Evolutionary conservation across 2,113 vertebrate species (phyloP).

Genomic region (Daphoenositta chrysoptera): DNA sequence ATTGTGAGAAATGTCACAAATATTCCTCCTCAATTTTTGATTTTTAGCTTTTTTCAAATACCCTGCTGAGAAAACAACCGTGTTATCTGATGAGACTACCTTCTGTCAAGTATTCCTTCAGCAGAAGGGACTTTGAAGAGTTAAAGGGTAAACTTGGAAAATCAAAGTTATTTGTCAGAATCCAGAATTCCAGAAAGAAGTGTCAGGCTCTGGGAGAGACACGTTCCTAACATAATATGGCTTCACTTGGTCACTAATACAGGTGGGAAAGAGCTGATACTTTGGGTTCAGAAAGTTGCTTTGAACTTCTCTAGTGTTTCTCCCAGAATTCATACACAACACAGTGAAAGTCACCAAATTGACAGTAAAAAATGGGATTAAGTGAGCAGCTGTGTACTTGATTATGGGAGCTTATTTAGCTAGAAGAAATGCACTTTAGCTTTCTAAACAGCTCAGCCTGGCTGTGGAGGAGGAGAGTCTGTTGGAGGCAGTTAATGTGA

Average conservation of each 20-base stretch:
- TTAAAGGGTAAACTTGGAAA: not conserved
- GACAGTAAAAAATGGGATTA: not conserved
- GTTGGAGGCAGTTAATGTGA: not conserved
- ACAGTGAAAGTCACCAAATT: not conserved
- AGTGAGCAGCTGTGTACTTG: not conserved
- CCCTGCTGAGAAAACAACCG: not conserved
- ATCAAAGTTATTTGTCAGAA: not conserved
- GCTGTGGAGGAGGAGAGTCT: not conserved
- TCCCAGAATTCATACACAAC: not conserved
- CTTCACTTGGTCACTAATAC: not conserved
- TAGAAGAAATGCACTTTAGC: not conserved
- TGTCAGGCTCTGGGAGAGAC: not conserved
- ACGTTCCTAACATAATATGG: accelerated
- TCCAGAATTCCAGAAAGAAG: not conserved
- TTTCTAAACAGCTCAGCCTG: not conserved
- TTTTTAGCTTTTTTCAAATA: not conserved
- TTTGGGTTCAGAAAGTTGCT: not conserved
- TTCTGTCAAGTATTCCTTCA: not conserved
- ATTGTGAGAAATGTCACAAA: not conserved
- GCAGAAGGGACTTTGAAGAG: not conserved
- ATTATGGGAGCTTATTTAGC: not conserved
- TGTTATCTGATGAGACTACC: not conserved
- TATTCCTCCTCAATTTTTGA: not conserved
- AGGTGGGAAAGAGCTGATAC: not conserved
- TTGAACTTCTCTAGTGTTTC: not conserved